phyloP scores from a whole-genome alignment of 2,888 invertebrate species.

The Temnothorax unifasciatus region DNA sequence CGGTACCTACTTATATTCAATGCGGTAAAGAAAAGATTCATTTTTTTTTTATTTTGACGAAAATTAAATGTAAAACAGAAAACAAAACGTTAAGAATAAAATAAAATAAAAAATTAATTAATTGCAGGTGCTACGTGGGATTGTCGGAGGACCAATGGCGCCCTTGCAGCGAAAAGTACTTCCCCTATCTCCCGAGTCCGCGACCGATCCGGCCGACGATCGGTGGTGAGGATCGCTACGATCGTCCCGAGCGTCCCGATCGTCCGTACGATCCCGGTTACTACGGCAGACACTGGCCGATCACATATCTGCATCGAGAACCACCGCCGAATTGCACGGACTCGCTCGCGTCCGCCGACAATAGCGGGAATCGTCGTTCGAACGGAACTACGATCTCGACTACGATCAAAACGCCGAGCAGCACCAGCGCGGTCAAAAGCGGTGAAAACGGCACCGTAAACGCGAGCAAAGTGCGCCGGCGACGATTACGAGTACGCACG shows the following conservation, averaged over 20 bases:
- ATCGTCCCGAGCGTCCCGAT: constrained; percentile 1
- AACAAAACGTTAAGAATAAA: not conserved
- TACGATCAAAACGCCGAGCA: not conserved
- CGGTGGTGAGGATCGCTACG: constrained; percentile 84
- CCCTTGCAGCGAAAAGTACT: constrained; percentile 94
- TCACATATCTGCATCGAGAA: constrained; percentile 93
- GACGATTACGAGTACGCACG: constrained; percentile 29
- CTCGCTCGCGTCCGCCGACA: constrained; percentile 69
- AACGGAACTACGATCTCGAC: constrained; percentile 12
- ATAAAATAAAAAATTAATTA: not conserved
- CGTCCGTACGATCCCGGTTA: constrained; percentile 39
- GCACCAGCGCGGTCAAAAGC: not conserved
- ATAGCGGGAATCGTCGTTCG: constrained; percentile 36
- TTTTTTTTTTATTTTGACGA: not conserved
- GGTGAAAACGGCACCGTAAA: not conserved
- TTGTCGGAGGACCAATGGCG: constrained; percentile 93
- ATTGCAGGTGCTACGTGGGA: constrained; percentile 93
- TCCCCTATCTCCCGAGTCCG: constrained; percentile 87
- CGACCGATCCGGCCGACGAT: constrained; percentile 73
- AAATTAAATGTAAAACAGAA: not conserved
- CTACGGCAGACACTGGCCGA: constrained; percentile 90
- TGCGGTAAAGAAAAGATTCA: not conserved
- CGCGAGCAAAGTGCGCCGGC: constrained; percentile 1
- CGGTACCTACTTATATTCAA: not conserved
- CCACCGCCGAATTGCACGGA: constrained; percentile 92